Conservation (phyloP, 2,113 vertebrate species). For the Cephalopterus ornatus region DNA sequence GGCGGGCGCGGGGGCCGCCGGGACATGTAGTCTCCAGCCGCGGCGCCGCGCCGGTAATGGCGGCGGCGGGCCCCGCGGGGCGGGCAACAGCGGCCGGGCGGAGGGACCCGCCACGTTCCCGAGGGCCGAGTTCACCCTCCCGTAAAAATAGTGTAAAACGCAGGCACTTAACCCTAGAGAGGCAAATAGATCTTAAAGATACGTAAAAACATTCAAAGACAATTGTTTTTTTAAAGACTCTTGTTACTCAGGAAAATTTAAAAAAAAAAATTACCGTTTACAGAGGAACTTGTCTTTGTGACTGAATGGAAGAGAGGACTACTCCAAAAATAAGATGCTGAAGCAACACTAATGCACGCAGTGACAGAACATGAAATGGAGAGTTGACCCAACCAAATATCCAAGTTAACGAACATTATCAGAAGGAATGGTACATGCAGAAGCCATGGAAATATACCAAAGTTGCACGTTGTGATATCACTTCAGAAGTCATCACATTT, state of each 20-base stretch:
- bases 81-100: background rate
- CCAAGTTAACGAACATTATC: background rate
- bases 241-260: background rate
- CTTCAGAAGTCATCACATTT: background rate
- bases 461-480: background rate
- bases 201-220: background rate
- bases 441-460: background rate
- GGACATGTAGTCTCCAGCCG: slow-evolving; percentile 17
- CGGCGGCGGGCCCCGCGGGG: background rate
- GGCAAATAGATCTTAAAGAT: background rate
- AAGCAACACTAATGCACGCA: background rate
- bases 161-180: background rate
- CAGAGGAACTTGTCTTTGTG: background rate
- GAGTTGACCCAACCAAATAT: background rate
- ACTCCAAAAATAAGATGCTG: background rate
- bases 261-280: background rate
- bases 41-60: rapidly evolving
- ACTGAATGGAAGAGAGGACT: background rate
- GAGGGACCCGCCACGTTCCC: rapidly evolving
- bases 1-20: background rate
- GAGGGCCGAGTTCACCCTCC: rapidly evolving
- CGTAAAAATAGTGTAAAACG: background rate
- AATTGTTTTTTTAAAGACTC: background rate
- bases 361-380: background rate
- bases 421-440: background rate